Evolutionary conservation across 2,888 invertebrate genomes (phyloP).

Genomic region (Mylabris sibirica): DNA sequence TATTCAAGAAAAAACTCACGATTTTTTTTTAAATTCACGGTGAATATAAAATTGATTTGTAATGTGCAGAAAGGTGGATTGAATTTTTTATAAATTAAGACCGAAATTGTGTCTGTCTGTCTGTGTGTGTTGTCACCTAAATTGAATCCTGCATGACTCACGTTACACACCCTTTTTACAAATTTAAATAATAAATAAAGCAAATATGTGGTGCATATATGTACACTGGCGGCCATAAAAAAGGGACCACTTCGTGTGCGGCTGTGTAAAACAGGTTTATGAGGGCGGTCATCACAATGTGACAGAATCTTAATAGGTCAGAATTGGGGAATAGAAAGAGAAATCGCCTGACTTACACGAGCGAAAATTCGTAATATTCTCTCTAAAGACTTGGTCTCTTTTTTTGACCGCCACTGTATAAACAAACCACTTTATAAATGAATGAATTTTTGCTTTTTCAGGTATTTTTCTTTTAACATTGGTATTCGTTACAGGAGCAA

Average conservation of each 20-base stretch:
- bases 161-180: not conserved
- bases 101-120: not conserved
- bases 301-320: too few relatives aligned
- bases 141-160: not conserved
- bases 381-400: too few relatives aligned
- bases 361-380: too few relatives aligned
- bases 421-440: not conserved
- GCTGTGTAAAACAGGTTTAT: too few relatives aligned
- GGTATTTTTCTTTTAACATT: not conserved
- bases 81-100: not conserved
- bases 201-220: not conserved
- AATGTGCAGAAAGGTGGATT: not conserved
- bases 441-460: not conserved
- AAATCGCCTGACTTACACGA: too few relatives aligned
- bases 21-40: not conserved
- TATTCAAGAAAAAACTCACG: too few relatives aligned
- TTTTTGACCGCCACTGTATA: too few relatives aligned
- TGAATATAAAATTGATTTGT: not conserved
- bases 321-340: too few relatives aligned
- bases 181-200: slow-evolving; percentile 1
- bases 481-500: not conserved
- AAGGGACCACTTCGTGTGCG: too few relatives aligned
- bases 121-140: not conserved
- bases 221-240: too few relatives aligned
- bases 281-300: too few relatives aligned